Conservation (phyloP, 2,113 vertebrate species). For the Entelurus aequoreus region DNA sequence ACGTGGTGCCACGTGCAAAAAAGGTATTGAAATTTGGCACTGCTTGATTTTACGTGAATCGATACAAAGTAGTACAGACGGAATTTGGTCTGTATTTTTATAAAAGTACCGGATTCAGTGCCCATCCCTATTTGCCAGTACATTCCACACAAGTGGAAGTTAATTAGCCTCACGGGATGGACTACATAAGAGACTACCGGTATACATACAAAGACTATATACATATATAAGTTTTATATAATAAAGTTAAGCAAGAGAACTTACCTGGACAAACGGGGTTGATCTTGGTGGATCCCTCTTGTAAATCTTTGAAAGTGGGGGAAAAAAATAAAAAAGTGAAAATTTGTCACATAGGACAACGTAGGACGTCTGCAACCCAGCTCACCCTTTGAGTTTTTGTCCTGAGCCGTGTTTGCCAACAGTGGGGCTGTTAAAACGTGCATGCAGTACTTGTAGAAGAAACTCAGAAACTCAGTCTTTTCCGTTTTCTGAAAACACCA, state of each 20-base stretch:
- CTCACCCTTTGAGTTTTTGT: constrained; percentile 86
- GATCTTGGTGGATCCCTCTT: constrained; percentile 80
- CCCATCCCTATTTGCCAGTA: too few species aligned
- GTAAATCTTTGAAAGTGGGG: constrained; percentile 71
- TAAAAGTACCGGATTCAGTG: too few species aligned
- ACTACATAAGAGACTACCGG: too few species aligned
- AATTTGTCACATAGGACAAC: background rate
- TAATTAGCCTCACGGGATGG: too few species aligned
- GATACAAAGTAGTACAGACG: too few species aligned
- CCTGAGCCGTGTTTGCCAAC: constrained; percentile 91
- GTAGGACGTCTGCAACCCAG: background rate
- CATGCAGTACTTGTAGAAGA: constrained; percentile 99
- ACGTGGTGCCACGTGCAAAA: too few species aligned
- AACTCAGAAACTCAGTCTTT: constrained; percentile 97
- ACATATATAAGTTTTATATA: too few species aligned
- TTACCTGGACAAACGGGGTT: constrained; percentile 91
- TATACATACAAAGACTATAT: too few species aligned
- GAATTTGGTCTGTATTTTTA: too few species aligned
- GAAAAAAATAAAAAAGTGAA: constrained; percentile 11
- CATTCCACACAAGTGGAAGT: too few species aligned
- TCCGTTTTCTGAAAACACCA: constrained; percentile 87
- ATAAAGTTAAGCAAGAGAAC: constrained; percentile 3
- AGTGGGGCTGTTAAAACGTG: constrained; percentile 95
- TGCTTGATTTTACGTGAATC: too few species aligned
- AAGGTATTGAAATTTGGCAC: too few species aligned